Base-by-base conservation (phyloP, 2,797 vertebrate species). In the Mastacembelus armatus region DNA sequence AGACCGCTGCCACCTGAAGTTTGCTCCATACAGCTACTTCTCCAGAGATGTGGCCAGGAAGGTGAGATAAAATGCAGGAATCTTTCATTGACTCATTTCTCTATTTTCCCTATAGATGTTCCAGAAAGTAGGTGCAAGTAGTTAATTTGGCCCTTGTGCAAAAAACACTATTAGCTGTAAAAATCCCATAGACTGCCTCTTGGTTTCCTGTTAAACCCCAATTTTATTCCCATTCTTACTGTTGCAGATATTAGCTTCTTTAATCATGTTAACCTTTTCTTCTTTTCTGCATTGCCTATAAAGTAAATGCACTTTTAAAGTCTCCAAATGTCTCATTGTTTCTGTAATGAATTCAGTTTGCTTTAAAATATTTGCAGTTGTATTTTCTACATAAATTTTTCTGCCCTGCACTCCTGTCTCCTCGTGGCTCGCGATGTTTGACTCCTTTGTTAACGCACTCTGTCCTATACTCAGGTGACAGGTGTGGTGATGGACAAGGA, bases 11-110 rank as follows among this genome's bases (percentile, higher is more conserved):
- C 95, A 96, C 85, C 93, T 98, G 49, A 98, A 98, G 87, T 98
- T 99, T n/a, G 95, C 96, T 36, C 97, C 97, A 15, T 99, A 98
- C 83, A 98, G 97, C 88, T 99, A 98, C 89, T 98, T 99, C 87
- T 98, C 97, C 24, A 92, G 96, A 86, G 97, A 98, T 0, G 93
- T 98, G 67, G 95, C 97, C 2, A 92, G 97, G 78, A 98, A 98
- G 96, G 97, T 98, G 82, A 80, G 76, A 33, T 24, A 27, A 51
- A 24, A 7, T 42, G 3, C 6, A 5, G 2, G 51, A 29, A 32
- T 27, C 21, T 22, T 16, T 22, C 9, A 45, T 16, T 30, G 7
- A 7, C 26, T 33, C 11, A 19, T 3, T 19, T 48, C n/a, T 10
- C 6, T 24, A n/a, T n/a, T n/a, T n/a, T n/a, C n/a, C n/a, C n/a